Conservation (phyloP, 2,113 vertebrate genomes). For the Galemys pyrenaicus region DNA sequence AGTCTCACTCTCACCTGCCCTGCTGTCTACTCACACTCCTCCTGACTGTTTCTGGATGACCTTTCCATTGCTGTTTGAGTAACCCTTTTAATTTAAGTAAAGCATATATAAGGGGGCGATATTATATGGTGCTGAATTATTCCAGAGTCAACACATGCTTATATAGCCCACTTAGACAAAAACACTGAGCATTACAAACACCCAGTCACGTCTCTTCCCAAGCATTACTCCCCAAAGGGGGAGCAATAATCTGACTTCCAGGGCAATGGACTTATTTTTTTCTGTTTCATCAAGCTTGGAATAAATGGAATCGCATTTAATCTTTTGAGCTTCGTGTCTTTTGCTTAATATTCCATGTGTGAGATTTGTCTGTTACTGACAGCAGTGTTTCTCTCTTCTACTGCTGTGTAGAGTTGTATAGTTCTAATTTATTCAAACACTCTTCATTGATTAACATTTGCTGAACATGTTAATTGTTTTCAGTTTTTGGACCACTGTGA, state of each 20-base stretch:
- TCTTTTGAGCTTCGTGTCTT: neutral
- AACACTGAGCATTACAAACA: neutral
- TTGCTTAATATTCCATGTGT: neutral
- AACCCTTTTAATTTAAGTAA: neutral
- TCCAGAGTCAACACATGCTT: neutral
- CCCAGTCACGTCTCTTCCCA: neutral
- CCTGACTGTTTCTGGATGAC: neutral
- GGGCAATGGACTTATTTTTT: neutral
- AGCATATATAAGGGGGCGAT: neutral
- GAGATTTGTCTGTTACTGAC: neutral
- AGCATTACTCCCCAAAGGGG: neutral
- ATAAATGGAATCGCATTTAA: neutral
- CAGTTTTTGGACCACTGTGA: neutral
- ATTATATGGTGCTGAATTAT: neutral
- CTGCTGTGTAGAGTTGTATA: neutral
- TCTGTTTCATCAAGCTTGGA: neutral
- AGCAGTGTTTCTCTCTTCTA: neutral
- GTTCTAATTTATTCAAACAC: neutral
- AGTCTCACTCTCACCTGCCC: conserved; percentile 58
- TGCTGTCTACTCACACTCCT: neutral
- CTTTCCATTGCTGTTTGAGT: neutral
- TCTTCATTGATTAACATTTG: neutral
- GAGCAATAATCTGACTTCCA: neutral
- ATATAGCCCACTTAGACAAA: neutral
- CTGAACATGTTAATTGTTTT: neutral